Evolutionary conservation across 2,113 vertebrate species (phyloP).

Genomic region (Calypte anna): DNA sequence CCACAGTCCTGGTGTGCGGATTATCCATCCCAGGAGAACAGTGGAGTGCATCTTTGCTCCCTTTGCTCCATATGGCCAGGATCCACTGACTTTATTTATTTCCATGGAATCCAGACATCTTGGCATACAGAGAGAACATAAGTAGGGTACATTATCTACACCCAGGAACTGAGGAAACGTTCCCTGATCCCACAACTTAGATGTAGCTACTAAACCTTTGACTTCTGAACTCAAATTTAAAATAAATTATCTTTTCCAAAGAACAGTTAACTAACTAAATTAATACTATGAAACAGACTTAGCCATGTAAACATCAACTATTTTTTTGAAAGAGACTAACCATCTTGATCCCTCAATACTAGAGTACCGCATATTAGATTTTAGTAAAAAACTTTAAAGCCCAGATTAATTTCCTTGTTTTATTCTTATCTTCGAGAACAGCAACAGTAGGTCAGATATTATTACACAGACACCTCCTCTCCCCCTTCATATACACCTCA

Average conservation of each 20-base stretch:
- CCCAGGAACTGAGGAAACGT: conserved; percentile 18
- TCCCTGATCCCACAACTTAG: conserved; percentile 43
- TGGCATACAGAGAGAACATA: not conserved
- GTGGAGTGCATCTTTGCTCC: conserved; percentile 18
- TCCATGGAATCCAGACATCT: not conserved
- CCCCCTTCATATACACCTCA: not conserved
- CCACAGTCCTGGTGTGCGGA: not conserved
- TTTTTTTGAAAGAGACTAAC: conserved; percentile 21
- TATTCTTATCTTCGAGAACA: conserved; percentile 33
- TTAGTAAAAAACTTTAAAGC: not conserved
- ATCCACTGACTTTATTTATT: not conserved
- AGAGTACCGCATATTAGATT: not conserved
- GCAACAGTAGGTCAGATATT: not conserved
- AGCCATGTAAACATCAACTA: conserved; percentile 62
- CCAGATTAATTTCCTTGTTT: not conserved
- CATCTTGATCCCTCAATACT: conserved; percentile 44
- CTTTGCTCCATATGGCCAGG: not conserved
- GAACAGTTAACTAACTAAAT: conserved; percentile 59
- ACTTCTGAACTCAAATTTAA: conserved; percentile 50
- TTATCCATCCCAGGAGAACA: not conserved
- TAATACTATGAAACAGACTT: conserved; percentile 35
- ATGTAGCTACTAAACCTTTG: conserved; percentile 37
- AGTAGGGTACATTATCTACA: not conserved
- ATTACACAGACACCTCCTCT: not conserved
- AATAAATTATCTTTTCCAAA: conserved; percentile 53